These are phyloP conservation scores for Helostoma temminkii DNA, from an alignment of 2,797 vertebrate genomes.

Conservation along the genomic window DNA sequence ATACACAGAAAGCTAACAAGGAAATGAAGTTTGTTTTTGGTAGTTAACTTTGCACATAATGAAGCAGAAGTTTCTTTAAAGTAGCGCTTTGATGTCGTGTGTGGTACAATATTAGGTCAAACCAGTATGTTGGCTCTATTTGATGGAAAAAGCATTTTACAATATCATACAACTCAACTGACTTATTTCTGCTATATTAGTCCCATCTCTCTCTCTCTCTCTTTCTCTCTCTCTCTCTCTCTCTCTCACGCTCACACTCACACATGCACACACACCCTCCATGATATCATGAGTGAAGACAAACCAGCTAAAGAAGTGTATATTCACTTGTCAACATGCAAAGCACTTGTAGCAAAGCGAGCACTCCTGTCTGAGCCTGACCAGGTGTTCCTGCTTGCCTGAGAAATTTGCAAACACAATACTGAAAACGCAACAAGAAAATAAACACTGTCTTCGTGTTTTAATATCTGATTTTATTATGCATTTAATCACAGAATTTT, in stretches of 20 bases:
- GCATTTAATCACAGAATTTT: no score
- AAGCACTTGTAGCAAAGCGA: constrained; percentile 27
- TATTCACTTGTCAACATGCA: constrained; percentile 50
- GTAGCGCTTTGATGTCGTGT: constrained; percentile 1
- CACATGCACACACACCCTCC: constrained; percentile 3
- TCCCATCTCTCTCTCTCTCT: background rate
- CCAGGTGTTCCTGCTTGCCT: constrained; percentile 26
- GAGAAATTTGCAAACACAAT: constrained; percentile 32
- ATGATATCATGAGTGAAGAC: constrained; percentile 21
- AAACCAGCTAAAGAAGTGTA: constrained; percentile 13
- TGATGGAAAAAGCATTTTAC: background rate
- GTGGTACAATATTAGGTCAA: constrained; percentile 20
- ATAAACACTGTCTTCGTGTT: constrained; percentile 1
- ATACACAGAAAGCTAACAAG: constrained; percentile 13
- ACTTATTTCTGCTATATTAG: no score
- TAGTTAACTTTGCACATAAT: constrained; percentile 17
- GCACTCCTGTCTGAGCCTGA: constrained; percentile 19
- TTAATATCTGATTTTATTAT: no score
- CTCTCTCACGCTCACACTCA: background rate
- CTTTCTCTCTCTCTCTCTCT: background rate
- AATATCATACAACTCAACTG: background rate
- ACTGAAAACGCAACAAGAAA: constrained; percentile 1
- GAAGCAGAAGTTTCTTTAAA: constrained; percentile 25
- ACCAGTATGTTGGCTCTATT: background rate
- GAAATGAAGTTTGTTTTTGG: constrained; percentile 22